Conservation (phyloP, 2,888 invertebrate species). For the Linnaemya vulpina region DNA sequence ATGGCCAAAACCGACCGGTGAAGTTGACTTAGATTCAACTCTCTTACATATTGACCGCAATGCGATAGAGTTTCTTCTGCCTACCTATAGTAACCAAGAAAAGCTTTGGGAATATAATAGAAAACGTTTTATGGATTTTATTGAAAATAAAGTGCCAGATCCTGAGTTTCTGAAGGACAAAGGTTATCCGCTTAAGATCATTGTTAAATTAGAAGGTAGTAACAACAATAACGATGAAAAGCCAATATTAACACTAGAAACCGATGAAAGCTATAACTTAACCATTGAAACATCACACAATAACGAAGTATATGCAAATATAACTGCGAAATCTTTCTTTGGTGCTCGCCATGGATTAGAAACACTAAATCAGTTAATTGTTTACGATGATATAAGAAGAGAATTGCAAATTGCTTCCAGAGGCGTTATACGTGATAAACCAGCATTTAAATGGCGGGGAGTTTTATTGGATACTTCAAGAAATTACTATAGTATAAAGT, state of each 20-base stretch:
- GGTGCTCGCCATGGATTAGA: constrained; percentile 87
- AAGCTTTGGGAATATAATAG: constrained; percentile 79
- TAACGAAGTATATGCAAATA: constrained; percentile 82
- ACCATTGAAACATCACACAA: constrained; percentile 74
- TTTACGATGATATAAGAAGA: constrained; percentile 82
- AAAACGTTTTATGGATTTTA: constrained; percentile 81
- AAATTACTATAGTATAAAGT: constrained; percentile 90
- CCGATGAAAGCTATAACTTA: constrained; percentile 84
- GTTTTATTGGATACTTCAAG: constrained; percentile 94
- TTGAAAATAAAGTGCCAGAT: constrained; percentile 79
- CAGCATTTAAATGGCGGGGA: constrained; percentile 94
- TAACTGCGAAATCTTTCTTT: constrained; percentile 85
- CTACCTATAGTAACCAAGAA: constrained; percentile 75
- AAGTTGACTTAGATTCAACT: constrained; percentile 81
- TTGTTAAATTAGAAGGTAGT: constrained; percentile 78
- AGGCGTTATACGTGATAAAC: constrained; percentile 88
- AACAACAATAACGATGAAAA: constrained; percentile 65
- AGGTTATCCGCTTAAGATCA: constrained; percentile 82
- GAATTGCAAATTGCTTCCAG: constrained; percentile 86
- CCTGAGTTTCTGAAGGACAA: constrained; percentile 77
- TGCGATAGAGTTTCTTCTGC: constrained; percentile 79
- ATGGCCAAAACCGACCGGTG: constrained; percentile 84
- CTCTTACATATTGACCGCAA: constrained; percentile 83
- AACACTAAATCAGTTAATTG: constrained; percentile 83
- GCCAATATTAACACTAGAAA: constrained; percentile 83